A percentile compares a stretch with the other conserved stretches of the same genome.
Conservation (phyloP, 2,113 vertebrate species). For the Macaca nemestrina region DNA sequence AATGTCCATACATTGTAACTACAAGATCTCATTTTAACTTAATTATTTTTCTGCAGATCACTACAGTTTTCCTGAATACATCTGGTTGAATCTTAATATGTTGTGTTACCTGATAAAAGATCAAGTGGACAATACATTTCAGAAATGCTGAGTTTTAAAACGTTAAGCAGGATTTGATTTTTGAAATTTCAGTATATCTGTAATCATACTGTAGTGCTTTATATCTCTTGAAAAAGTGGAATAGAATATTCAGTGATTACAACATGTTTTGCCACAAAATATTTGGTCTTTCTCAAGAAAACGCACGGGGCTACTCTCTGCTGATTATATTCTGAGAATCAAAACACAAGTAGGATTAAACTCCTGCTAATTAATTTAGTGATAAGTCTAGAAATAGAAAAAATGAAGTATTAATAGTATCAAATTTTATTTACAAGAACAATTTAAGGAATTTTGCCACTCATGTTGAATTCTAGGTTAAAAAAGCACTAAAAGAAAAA, state of each 20-base stretch:
- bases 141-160: neutral
- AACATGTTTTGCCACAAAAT: neutral
- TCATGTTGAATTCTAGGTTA: neutral
- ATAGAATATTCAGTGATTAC: neutral
- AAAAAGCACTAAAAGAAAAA: neutral
- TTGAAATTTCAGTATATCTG: neutral
- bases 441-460: neutral
- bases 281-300: neutral
- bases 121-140: neutral
- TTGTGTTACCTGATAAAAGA: neutral
- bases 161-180: neutral
- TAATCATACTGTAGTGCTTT: neutral
- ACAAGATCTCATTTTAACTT: neutral
- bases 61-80: neutral
- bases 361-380: slow-evolving; percentile 28
- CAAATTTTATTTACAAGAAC: neutral
- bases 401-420: neutral
- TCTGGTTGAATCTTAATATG: neutral
- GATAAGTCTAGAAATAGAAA: neutral
- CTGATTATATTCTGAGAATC: neutral
- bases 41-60: slow-evolving; percentile 10
- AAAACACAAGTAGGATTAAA: neutral
- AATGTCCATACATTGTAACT: neutral
- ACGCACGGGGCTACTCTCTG: neutral
- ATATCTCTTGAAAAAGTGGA: neutral